phyloP scores from a whole-genome alignment of 2,888 invertebrate species.

The Cremastinae sp. region DNA sequence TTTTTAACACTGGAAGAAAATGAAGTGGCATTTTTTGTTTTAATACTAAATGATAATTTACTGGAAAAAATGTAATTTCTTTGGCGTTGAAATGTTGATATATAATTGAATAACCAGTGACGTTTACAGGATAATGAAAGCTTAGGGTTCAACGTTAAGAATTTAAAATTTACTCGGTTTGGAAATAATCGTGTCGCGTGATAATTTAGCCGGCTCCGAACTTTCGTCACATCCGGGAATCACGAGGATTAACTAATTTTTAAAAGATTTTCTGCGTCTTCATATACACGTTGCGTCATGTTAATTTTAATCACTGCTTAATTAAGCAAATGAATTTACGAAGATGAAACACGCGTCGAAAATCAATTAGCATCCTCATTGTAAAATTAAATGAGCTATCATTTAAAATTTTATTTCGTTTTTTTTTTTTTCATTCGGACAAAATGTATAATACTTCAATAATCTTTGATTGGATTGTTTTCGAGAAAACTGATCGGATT shows the following conservation, averaged over 20 bases:
- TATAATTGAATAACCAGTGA: constrained; percentile 2
- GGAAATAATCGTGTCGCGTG: constrained; percentile 22
- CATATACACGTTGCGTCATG: constrained; percentile 6
- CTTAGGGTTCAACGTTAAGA: constrained; percentile 10
- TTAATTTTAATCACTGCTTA: constrained; percentile 5
- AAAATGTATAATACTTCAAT: no score
- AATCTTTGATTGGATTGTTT: no score
- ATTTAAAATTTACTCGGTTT: constrained; percentile 8
- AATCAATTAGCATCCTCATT: no score
- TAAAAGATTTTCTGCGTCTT: not conserved
- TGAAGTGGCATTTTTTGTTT: no score
- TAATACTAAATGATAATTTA: no score
- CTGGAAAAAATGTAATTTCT: no score
- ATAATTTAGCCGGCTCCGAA: constrained; percentile 17
- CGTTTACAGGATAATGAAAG: constrained; percentile 26
- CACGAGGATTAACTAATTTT: constrained; percentile 12
- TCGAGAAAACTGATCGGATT: constrained; percentile 19
- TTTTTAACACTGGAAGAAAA: no score
- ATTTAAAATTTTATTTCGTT: no score
- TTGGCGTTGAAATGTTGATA: not conserved
- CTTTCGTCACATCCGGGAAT: constrained; percentile 31
- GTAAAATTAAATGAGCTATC: no score
- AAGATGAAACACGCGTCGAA: not conserved
- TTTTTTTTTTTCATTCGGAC: no score
- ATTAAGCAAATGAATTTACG: constrained; percentile 12